phyloP scores from a whole-genome alignment of 2,797 vertebrate species.

The Cuculus canorus region DNA sequence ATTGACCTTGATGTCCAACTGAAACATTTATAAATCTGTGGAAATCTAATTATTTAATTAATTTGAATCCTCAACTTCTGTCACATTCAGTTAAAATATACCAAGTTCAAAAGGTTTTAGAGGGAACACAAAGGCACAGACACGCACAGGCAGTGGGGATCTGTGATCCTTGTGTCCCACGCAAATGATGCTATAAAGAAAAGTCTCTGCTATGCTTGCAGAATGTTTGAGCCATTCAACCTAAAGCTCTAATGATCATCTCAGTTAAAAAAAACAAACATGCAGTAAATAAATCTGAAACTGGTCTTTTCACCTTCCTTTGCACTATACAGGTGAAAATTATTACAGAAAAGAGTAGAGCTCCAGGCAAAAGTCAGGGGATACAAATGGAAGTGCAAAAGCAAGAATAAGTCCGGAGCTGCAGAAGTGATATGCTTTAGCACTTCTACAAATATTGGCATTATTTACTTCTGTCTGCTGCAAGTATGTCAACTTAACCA shows the following conservation, averaged over 20 bases:
- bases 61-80: neutral
- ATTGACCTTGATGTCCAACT: constrained; percentile 17
- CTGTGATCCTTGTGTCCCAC: neutral
- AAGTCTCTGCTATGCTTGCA: neutral
- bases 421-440: neutral
- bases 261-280: neutral
- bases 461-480: neutral
- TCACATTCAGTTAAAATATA: neutral
- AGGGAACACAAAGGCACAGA: neutral
- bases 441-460: neutral
- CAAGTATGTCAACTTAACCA: neutral
- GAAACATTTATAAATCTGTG: constrained; percentile 14
- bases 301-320: neutral
- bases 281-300: neutral
- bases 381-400: neutral
- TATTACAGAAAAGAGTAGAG: neutral
- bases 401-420: neutral
- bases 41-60: constrained; percentile 60
- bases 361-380: neutral
- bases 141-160: neutral
- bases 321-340: neutral
- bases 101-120: neutral
- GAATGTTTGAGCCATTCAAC: neutral
- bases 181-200: neutral
- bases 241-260: neutral